Conservation (phyloP, 2,888 invertebrate species). For the Tetheella fluctuosa region DNA sequence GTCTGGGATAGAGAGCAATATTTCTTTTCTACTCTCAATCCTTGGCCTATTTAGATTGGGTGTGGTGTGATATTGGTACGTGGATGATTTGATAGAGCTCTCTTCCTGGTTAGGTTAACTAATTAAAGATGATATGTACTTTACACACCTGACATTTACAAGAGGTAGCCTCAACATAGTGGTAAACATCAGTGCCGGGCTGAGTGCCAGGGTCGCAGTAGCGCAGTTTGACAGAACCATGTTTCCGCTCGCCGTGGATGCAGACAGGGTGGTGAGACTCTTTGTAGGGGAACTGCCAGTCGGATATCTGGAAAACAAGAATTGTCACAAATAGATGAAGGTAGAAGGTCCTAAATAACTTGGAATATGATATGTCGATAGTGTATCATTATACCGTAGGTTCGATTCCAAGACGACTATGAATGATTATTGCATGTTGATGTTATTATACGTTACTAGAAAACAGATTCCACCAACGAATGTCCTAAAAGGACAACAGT, state of each 20-base stretch:
- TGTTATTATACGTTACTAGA: too few relatives aligned
- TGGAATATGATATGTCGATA: too few relatives aligned
- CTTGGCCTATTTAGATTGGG: too few relatives aligned
- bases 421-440: too few relatives aligned
- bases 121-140: not conserved
- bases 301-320: slow-evolving; percentile 85
- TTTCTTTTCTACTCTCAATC: too few relatives aligned
- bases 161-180: slow-evolving; percentile 90
- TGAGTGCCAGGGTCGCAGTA: slow-evolving; percentile 90
- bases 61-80: not conserved
- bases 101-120: not conserved
- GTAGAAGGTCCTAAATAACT: too few relatives aligned
- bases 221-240: slow-evolving; percentile 86
- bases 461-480: too few relatives aligned
- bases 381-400: too few relatives aligned
- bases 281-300: slow-evolving; percentile 95
- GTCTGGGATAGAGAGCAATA: too few relatives aligned
- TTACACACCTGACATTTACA: slow-evolving; percentile 87
- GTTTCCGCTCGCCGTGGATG: slow-evolving; percentile 88
- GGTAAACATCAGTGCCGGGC: slow-evolving; percentile 88
- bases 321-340: not conserved
- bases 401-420: too few relatives aligned
- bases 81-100: not conserved
- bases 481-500: too few relatives aligned
- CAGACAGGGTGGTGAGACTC: slow-evolving; percentile 94